Percentiles rank a stretch among this genome's conserved stretches.
Evolutionary conservation across 1,140 invertebrate genomes (phyloP).

Genomic region (Araneus ventricosus): DNA sequence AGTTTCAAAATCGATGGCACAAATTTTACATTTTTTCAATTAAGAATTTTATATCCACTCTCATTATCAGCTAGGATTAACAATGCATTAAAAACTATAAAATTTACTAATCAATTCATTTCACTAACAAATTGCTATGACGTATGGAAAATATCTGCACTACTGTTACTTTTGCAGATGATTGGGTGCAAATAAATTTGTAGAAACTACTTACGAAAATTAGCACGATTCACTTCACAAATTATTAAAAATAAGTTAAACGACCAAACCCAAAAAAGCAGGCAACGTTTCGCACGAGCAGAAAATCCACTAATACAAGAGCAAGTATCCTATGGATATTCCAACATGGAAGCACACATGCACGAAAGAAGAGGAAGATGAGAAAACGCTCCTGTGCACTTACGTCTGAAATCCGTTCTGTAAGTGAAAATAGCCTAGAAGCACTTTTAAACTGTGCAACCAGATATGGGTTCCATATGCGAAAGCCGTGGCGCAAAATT

Average conservation of each 20-base stretch:
- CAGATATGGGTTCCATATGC: constrained; percentile 73
- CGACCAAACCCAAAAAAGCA: constrained; percentile 29
- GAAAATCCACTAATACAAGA: not conserved
- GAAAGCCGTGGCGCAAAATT: constrained; percentile 65
- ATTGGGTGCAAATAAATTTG: too few relatives aligned
- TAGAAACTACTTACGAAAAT: too few relatives aligned
- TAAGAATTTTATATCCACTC: too few relatives aligned
- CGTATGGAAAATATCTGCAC: too few relatives aligned
- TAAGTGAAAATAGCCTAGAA: constrained; percentile 71
- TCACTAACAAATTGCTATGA: too few relatives aligned
- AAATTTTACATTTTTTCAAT: too few relatives aligned
- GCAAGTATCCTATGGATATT: constrained; percentile 46
- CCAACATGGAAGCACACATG: constrained; percentile 28
- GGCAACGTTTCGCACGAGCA: not conserved
- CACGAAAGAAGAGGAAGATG: constrained; percentile 39
- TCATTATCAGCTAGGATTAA: too few relatives aligned
- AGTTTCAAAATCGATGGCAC: too few relatives aligned
- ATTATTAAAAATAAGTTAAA: constrained; percentile 17
- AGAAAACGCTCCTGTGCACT: constrained; percentile 46
- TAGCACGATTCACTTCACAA: not conserved
- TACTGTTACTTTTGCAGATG: too few relatives aligned
- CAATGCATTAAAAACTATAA: too few relatives aligned
- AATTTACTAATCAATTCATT: too few relatives aligned
- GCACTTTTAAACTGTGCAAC: constrained; percentile 70
- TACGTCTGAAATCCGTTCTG: constrained; percentile 74